A percentile compares a stretch with the other conserved stretches of the same genome.
Conservation (phyloP, 2,888 invertebrate genomes). For the Chrysina gloriosa region DNA sequence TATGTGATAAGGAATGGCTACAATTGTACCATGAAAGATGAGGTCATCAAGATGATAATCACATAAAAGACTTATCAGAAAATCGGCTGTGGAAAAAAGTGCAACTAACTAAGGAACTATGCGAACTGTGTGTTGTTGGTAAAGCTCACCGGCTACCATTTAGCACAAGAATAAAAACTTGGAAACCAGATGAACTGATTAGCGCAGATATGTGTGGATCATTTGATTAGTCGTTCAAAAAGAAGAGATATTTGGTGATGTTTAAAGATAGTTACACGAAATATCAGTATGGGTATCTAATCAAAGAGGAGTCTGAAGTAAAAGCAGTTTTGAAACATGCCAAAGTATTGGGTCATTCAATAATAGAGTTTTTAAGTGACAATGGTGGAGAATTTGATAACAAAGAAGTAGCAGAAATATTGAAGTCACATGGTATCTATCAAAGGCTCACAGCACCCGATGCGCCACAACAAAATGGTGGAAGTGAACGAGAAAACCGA, state of each 20-base stretch:
- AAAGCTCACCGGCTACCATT: conserved; percentile 53
- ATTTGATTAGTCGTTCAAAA: conserved; percentile 45
- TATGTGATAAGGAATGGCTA: conserved; percentile 25
- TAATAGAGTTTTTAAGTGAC: conserved; percentile 55
- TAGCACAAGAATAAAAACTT: conserved; percentile 47
- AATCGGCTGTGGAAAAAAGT: conserved; percentile 52
- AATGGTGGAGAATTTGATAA: conserved; percentile 56
- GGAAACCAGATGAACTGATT: conserved; percentile 51
- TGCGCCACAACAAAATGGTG: no score
- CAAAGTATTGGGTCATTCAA: conserved; percentile 49
- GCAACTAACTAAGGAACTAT: conserved; percentile 48
- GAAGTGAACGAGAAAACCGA: conserved; percentile 50
- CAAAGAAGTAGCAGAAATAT: conserved; percentile 47
- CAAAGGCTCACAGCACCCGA: conserved; percentile 44
- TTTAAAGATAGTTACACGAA: conserved; percentile 49
- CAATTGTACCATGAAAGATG: conserved; percentile 55
- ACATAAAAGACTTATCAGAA: conserved; percentile 52
- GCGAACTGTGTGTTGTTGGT: conserved; percentile 53
- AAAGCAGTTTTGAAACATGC: conserved; percentile 45
- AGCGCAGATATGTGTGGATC: conserved; percentile 53
- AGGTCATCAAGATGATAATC: conserved; percentile 58
- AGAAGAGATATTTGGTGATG: conserved; percentile 44
- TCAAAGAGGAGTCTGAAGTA: conserved; percentile 51
- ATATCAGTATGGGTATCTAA: conserved; percentile 50
- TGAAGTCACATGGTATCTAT: conserved; percentile 45